Evolutionary conservation across 2,113 vertebrate species (phyloP).

Genomic region (Cyanoliseus patagonus): DNA sequence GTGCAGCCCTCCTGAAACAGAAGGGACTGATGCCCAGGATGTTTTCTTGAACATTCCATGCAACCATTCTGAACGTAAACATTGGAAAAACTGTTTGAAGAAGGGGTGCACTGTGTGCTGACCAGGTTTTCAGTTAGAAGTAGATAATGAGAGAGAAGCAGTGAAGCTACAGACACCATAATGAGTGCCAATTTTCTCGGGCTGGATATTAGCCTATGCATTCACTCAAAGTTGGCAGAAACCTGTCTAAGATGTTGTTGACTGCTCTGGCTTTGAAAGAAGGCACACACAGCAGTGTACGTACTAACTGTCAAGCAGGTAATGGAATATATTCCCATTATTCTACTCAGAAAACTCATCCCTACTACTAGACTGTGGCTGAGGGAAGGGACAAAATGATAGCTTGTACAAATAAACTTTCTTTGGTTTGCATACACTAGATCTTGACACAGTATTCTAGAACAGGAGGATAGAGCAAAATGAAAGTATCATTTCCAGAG

Average conservation of each 20-base stretch:
- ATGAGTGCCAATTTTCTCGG: not conserved
- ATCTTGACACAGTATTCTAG: not conserved
- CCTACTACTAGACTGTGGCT: not conserved
- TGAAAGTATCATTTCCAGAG: not conserved
- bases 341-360: not conserved
- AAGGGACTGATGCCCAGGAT: not conserved
- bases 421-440: not conserved
- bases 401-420: not conserved
- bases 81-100: not conserved
- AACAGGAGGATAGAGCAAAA: not conserved
- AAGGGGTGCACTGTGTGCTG: not conserved
- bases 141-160: not conserved
- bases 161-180: not conserved
- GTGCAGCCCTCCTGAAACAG: not conserved
- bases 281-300: accelerated
- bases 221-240: not conserved
- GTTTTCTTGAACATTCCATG: not conserved
- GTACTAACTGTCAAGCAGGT: not conserved
- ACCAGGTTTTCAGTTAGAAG: not conserved
- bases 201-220: not conserved
- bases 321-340: not conserved
- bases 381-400: not conserved
- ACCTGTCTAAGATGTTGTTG: not conserved
- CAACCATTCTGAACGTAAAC: not conserved
- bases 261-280: not conserved